Evolutionary conservation across 2,113 vertebrate genomes (phyloP), one percentile per base, ranked within the genome.

Genomic region (Columba janthina): DNA sequence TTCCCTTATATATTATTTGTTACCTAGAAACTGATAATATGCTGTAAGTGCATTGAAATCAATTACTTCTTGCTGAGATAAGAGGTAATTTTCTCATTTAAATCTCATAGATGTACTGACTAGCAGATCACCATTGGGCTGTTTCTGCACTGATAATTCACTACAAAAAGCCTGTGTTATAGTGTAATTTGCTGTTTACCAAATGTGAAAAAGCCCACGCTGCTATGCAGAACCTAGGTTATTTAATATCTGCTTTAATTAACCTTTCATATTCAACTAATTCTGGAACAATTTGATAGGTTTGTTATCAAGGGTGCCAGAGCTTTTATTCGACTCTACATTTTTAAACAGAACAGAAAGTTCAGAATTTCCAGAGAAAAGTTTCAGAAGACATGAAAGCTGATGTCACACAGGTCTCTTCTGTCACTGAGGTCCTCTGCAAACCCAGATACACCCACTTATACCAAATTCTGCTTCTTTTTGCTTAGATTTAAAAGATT

Each of bases 61-160:
- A 97, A 96, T 96, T 96, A 93, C 89, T 91, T 95, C 86, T 97
- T 97, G 88, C 94, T 97, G 95, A 97, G 95, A 96, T 83, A 96
- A 97, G 95, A 96, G 80, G 67, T 87, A 94, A 88, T 97, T 97
- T 97, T 96, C 94, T 96, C 75, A 96, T 97, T 97, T 97, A 94
- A 94, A 96, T 84, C 89, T 97, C 95, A 93, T 92, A 74, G 29
- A 95, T 83, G 58, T 90, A 96, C 57, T 29, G 86, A 96, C 93
- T 92, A 88, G 69, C 83, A 97, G 96, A 97, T 97, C 95, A 97
- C 85, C 86, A 73, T 95, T 79, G 88, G 90, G 58, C 61, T 97
- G 81, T 96, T 97, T 90, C 92, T 94, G 96, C 94, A 96, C 93
- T 95, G 95, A 96, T 97, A 98, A 97, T 96, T 96, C 94, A 84